These are phyloP conservation scores for Bilobella aurantiaca DNA, from an alignment of 1,140 invertebrate genomes.

Conservation along the genomic window DNA sequence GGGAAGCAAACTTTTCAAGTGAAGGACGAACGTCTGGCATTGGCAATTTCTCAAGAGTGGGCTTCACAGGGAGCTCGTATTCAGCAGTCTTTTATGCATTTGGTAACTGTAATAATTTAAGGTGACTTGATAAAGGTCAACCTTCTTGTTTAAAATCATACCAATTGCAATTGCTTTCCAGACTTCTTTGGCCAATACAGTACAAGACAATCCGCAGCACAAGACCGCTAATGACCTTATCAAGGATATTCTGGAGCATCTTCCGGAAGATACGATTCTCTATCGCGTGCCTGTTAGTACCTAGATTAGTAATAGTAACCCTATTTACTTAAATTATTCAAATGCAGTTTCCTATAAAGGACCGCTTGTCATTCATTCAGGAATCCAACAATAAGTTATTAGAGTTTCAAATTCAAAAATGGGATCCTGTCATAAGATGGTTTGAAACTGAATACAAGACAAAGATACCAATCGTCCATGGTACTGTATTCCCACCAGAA, in stretches of 20 bases:
- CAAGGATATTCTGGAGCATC: conserved; percentile 64
- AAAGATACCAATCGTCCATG: conserved; percentile 54
- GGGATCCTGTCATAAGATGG: conserved; percentile 81
- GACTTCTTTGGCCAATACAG: conserved; percentile 80
- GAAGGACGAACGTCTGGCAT: conserved; percentile 72
- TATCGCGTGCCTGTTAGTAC: conserved; percentile 61
- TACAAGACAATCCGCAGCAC: conserved; percentile 79
- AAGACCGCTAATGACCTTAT: conserved; percentile 64
- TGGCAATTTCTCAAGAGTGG: conserved; percentile 87
- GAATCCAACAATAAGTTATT: conserved; percentile 63
- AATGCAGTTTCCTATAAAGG: not conserved
- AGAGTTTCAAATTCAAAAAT: conserved; percentile 64
- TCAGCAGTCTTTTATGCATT: conserved; percentile 69
- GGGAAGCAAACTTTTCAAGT: conserved; percentile 64
- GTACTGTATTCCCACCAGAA: conserved; percentile 53
- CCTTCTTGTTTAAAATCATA: not conserved
- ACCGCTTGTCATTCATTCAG: not conserved
- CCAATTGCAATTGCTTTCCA: conserved; percentile 39
- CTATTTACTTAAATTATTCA: not conserved
- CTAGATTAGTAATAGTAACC: no score
- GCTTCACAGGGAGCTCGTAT: conserved; percentile 70
- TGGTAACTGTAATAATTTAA: no score
- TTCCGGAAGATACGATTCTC: conserved; percentile 78
- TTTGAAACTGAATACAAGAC: conserved; percentile 68
- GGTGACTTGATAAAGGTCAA: no score